phyloP scores from a whole-genome alignment of 2,113 vertebrate genomes.

The Neoarius graeffei region DNA sequence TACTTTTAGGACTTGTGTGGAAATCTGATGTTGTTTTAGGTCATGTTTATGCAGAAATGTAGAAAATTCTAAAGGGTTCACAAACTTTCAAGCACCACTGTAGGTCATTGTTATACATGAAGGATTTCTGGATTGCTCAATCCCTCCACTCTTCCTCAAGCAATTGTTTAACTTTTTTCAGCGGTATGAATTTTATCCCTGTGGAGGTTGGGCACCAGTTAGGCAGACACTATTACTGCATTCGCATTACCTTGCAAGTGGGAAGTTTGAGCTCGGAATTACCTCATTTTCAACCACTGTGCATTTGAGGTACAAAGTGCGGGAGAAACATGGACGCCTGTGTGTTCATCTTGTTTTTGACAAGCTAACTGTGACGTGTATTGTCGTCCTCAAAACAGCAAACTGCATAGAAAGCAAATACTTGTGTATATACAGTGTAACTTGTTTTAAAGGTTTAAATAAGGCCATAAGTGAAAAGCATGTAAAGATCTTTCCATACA shows the following conservation, averaged over 20 bases:
- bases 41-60: no score
- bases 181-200: neutral
- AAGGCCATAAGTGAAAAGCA: no score
- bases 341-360: neutral
- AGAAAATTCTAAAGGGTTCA: no score
- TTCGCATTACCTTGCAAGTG: neutral
- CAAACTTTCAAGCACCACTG: no score
- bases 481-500: no score
- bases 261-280: neutral
- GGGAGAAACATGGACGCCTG: no score
- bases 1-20: no score
- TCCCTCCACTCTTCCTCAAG: neutral
- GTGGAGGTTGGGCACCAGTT: neutral
- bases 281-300: no score
- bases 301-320: no score
- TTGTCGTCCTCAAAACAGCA: neutral
- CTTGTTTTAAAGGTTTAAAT: neutral
- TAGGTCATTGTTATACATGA: constrained; percentile 56
- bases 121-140: constrained; percentile 43
- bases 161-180: neutral
- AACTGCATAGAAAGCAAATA: neutral
- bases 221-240: neutral
- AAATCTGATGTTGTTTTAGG: no score
- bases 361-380: neutral
- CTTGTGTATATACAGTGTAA: neutral